A percentile compares a stretch with the other conserved stretches of the same genome.
These are phyloP conservation scores for Micropterix aruncella DNA, from an alignment of 2,888 invertebrate species.

Conservation along the genomic window DNA sequence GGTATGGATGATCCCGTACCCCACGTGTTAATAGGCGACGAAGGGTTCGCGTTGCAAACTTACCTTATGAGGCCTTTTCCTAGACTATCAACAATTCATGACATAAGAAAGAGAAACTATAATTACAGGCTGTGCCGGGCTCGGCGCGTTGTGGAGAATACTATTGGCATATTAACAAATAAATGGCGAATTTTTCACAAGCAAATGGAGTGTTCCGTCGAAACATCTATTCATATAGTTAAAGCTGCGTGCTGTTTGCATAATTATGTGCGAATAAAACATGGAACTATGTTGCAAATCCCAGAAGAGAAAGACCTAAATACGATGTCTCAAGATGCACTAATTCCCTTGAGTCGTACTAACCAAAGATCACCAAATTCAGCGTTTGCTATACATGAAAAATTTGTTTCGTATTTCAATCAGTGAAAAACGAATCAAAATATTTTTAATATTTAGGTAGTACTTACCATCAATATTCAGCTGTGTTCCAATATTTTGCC, in stretches of 20 bases:
- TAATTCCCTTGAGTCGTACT: background rate
- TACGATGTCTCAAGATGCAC: background rate
- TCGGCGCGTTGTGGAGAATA: background rate
- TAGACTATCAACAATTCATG: background rate
- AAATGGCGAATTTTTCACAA: background rate
- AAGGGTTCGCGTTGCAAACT: background rate
- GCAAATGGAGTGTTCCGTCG: background rate
- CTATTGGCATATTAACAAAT: background rate
- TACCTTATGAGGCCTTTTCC: background rate
- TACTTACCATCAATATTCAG: background rate
- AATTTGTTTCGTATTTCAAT: background rate
- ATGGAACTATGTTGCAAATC: background rate
- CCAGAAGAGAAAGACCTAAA: background rate
- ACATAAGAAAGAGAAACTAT: background rate
- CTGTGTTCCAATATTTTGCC: no score
- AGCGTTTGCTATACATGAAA: background rate
- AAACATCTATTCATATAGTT: background rate
- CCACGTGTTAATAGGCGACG: background rate
- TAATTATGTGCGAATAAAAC: background rate
- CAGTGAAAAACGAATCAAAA: no score
- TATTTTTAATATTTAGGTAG: no score
- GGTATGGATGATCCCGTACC: background rate
- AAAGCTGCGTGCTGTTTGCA: slow-evolving; percentile 1
- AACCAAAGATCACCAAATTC: background rate
- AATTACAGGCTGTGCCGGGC: background rate